Evolutionary conservation across 2,888 invertebrate genomes (phyloP).

Genomic region (Ectobius pallidus): DNA sequence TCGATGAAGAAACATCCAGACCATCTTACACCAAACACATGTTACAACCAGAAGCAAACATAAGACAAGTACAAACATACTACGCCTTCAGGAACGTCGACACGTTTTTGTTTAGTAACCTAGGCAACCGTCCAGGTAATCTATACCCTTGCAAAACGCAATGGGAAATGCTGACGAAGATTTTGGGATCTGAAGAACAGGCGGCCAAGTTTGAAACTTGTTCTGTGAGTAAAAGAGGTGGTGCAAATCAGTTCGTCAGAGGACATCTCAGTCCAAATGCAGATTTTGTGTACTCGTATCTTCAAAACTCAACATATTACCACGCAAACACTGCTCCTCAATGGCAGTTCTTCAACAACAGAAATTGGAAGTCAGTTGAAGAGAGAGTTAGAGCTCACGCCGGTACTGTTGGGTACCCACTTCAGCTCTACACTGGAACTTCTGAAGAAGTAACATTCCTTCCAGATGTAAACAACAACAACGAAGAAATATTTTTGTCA

Average conservation of each 20-base stretch:
- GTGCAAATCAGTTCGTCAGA: background rate
- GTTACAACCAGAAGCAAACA: background rate
- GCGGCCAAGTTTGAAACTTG: background rate
- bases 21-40: background rate
- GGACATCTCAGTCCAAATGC: background rate
- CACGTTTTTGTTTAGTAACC: background rate
- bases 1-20: background rate
- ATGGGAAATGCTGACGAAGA: background rate
- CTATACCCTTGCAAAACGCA: background rate
- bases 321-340: background rate
- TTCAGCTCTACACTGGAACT: background rate
- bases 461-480: background rate
- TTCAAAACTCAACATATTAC: background rate
- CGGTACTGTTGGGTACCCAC: background rate
- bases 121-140: background rate
- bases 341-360: conserved; percentile 3
- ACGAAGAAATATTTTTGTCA: background rate
- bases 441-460: background rate
- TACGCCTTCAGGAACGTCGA: background rate
- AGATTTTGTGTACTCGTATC: background rate
- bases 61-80: background rate
- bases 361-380: background rate
- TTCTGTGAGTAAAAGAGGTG: background rate
- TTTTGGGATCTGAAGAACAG: background rate
- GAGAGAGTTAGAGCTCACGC: background rate